A percentile compares a stretch with the other conserved stretches of the same genome.
Evolutionary conservation across 1,140 invertebrate genomes (phyloP).

Genomic region (Lethocerus indicus): DNA sequence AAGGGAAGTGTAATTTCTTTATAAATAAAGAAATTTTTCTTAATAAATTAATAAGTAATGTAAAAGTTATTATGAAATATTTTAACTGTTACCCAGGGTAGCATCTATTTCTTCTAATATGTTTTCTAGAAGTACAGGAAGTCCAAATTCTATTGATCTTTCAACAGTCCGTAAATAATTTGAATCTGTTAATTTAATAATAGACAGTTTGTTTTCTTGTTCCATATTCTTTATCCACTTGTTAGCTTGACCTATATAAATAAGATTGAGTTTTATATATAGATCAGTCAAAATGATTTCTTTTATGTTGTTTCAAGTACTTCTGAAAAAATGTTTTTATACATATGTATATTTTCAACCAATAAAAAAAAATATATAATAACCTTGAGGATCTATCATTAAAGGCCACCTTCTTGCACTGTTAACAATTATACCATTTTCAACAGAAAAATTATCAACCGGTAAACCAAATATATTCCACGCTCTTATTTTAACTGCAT

Average conservation of each 20-base stretch:
- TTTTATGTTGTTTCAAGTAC: neutral
- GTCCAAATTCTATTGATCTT: constrained; percentile 65
- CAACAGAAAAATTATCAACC: constrained; percentile 72
- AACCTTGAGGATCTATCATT: constrained; percentile 78
- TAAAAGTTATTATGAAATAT: no score
- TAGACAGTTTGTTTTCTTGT: constrained; percentile 56
- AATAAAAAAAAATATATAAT: constrained; percentile 7
- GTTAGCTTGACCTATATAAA: constrained; percentile 61
- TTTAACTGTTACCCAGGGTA: constrained; percentile 33
- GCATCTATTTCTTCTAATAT: constrained; percentile 73
- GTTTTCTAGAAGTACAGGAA: constrained; percentile 70
- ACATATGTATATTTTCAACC: neutral
- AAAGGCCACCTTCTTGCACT: constrained; percentile 65
- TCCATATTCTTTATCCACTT: constrained; percentile 89
- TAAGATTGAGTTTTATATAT: neutral
- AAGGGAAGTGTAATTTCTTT: neutral
- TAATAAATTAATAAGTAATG: no score
- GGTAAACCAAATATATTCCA: constrained; percentile 81
- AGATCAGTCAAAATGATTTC: neutral
- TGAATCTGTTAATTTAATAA: constrained; percentile 56
- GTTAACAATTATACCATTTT: constrained; percentile 65
- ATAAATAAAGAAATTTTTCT: no score
- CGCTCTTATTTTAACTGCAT: constrained; percentile 66
- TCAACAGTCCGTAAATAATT: constrained; percentile 75
- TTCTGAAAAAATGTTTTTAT: neutral